Evolutionary conservation across 35 echinoderm and acorn worm species (phyloP).

Genomic region (Diadema setosum): DNA sequence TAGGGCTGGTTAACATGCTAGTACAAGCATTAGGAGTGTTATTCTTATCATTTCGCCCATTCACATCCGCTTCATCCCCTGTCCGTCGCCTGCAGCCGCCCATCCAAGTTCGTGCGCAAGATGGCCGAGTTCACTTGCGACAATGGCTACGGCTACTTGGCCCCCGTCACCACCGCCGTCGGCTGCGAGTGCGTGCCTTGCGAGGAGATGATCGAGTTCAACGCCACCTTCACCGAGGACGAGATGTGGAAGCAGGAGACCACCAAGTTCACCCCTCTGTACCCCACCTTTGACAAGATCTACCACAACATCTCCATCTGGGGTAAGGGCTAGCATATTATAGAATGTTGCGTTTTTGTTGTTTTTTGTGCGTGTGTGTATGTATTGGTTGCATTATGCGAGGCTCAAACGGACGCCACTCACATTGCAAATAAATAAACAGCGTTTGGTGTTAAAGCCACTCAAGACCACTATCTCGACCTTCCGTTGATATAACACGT

Average conservation of each 20-base stretch:
- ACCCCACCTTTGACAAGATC: neutral
- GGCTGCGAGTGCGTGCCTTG: slow-evolving; percentile 90
- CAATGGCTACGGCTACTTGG: slow-evolving; percentile 74
- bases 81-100: slow-evolving; percentile 66
- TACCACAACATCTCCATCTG: slow-evolving; percentile 29
- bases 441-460: too few species aligned
- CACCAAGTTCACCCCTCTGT: neutral
- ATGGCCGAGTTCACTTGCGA: slow-evolving; percentile 91
- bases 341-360: too few species aligned
- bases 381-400: neutral
- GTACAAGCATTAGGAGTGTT: too few species aligned
- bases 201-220: slow-evolving; percentile 52
- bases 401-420: neutral
- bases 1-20: too few species aligned
- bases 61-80: too few species aligned
- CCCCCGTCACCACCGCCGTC: slow-evolving; percentile 51
- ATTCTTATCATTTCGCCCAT: too few species aligned
- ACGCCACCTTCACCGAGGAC: slow-evolving; percentile 47
- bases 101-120: slow-evolving; percentile 61
- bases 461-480: neutral
- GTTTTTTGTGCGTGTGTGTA: neutral
- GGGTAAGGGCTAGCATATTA: slow-evolving; percentile 64
- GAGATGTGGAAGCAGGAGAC: slow-evolving; percentile 40
- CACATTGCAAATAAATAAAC: neutral
- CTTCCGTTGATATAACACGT: neutral